These are phyloP conservation scores for Phrynosoma platyrhinos DNA, from an alignment of 2,113 vertebrate genomes.

Conservation along the genomic window DNA sequence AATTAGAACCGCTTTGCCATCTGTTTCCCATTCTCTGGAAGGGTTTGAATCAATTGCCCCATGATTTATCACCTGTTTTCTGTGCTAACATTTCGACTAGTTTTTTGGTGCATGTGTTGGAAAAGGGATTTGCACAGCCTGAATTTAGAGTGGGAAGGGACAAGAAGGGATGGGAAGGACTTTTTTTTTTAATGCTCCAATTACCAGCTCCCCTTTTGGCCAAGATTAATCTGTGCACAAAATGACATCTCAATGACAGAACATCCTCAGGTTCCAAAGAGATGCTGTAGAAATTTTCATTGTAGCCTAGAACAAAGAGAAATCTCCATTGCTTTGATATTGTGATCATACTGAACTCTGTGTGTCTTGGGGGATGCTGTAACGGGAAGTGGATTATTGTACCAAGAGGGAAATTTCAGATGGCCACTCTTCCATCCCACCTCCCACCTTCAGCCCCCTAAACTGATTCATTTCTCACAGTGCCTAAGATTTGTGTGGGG, in stretches of 20 bases:
- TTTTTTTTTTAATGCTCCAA: conserved; percentile 38
- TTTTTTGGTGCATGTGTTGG: conserved; percentile 61
- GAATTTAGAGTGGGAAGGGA: neutral
- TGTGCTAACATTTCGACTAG: conserved; percentile 58
- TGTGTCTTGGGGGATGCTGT: neutral
- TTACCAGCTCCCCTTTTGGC: conserved; percentile 39
- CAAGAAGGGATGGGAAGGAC: conserved; percentile 26
- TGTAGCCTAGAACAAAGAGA: conserved; percentile 37
- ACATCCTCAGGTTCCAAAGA: conserved; percentile 31
- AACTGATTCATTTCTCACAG: conserved; percentile 15
- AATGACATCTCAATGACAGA: neutral
- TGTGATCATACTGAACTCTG: neutral
- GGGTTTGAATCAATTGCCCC: conserved; percentile 69
- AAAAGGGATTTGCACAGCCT: conserved; percentile 47
- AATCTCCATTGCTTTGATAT: conserved; percentile 43
- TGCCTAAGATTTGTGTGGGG: neutral
- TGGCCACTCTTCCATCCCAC: accelerated
- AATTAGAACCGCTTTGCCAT: conserved; percentile 76
- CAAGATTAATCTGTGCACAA: conserved; percentile 38
- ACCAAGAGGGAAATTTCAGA: conserved; percentile 47
- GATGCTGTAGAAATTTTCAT: neutral
- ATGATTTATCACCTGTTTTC: conserved; percentile 83
- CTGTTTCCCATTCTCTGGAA: conserved; percentile 79
- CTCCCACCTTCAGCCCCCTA: neutral
- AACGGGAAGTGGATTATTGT: accelerated